phyloP scores from a whole-genome alignment of 2,888 invertebrate species.

The Drosophila melanosoma region DNA sequence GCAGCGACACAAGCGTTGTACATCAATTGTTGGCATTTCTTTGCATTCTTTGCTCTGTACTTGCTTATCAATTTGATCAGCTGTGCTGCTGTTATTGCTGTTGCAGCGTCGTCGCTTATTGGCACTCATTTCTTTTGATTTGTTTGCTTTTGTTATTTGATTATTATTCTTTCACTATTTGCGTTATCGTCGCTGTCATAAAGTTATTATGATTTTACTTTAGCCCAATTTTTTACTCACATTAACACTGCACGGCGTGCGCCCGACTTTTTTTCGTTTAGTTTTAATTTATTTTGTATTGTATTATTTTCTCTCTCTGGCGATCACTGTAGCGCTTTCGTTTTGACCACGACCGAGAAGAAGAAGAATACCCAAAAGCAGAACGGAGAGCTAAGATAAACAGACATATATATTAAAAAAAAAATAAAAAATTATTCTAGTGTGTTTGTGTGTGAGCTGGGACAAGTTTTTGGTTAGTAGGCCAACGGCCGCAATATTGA shows the following conservation, averaged over 20 bases:
- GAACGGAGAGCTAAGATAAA: conserved; percentile 40
- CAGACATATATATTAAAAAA: conserved; percentile 30
- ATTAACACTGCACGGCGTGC: conserved; percentile 20
- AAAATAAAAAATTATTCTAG: conserved; percentile 3
- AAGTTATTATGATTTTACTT: conserved; percentile 13
- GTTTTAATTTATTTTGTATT: background rate
- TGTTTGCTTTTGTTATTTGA: conserved; percentile 15
- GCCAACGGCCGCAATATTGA: conserved; percentile 51
- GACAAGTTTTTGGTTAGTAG: conserved; percentile 64
- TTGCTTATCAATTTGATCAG: conserved; percentile 26
- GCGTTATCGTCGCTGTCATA: conserved; percentile 23
- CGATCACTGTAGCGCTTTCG: conserved; percentile 59
- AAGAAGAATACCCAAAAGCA: conserved; percentile 58
- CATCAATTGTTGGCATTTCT: conserved; percentile 33
- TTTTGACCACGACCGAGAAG: conserved; percentile 55
- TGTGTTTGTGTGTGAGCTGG: conserved; percentile 31
- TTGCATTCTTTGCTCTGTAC: conserved; percentile 7
- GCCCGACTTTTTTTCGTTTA: conserved; percentile 14
- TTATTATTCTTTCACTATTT: conserved; percentile 43
- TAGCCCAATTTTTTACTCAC: conserved; percentile 36
- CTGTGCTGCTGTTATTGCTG: conserved; percentile 30
- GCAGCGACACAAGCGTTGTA: conserved; percentile 66
- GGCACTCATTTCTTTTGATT: conserved; percentile 42
- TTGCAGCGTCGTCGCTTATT: conserved; percentile 40
- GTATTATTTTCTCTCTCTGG: conserved; percentile 15